phyloP scores from a whole-genome alignment of 1,140 invertebrate species.

The Pachypsylla venusta region DNA sequence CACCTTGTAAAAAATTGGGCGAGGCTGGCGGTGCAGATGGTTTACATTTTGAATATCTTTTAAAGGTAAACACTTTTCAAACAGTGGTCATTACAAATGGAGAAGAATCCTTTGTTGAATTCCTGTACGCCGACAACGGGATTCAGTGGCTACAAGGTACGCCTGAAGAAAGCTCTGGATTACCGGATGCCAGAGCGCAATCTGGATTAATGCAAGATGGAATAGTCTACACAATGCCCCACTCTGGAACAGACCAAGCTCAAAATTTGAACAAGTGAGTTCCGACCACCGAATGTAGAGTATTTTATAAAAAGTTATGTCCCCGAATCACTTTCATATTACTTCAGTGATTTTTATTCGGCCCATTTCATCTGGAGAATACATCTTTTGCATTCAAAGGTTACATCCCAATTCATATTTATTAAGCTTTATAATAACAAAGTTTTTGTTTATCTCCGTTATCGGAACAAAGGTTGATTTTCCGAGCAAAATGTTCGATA shows the following conservation, averaged over 20 bases:
- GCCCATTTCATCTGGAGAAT: too few relatives aligned
- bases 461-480: too few relatives aligned
- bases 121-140: slow-evolving; percentile 72
- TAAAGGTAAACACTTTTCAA: slow-evolving; percentile 62
- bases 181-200: slow-evolving; percentile 77
- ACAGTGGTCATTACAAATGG: slow-evolving; percentile 68
- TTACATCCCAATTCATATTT: too few relatives aligned
- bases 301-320: too few relatives aligned
- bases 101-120: slow-evolving; percentile 60
- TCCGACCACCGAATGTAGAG: too few relatives aligned
- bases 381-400: too few relatives aligned
- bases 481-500: too few relatives aligned
- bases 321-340: slow-evolving; percentile 34
- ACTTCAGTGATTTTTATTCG: slow-evolving; percentile 20
- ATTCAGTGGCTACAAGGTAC: slow-evolving; percentile 80
- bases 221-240: slow-evolving; percentile 49
- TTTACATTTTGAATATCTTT: too few relatives aligned
- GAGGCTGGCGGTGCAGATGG: too few relatives aligned
- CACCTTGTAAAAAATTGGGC: too few relatives aligned
- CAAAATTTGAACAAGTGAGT: slow-evolving; percentile 51
- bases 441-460: too few relatives aligned
- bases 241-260: slow-evolving; percentile 78
- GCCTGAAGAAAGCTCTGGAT: slow-evolving; percentile 38
- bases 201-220: slow-evolving; percentile 78
- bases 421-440: too few relatives aligned